These are phyloP conservation scores for Synergus umbraculus DNA, from an alignment of 2,888 invertebrate genomes.

Conservation along the genomic window DNA sequence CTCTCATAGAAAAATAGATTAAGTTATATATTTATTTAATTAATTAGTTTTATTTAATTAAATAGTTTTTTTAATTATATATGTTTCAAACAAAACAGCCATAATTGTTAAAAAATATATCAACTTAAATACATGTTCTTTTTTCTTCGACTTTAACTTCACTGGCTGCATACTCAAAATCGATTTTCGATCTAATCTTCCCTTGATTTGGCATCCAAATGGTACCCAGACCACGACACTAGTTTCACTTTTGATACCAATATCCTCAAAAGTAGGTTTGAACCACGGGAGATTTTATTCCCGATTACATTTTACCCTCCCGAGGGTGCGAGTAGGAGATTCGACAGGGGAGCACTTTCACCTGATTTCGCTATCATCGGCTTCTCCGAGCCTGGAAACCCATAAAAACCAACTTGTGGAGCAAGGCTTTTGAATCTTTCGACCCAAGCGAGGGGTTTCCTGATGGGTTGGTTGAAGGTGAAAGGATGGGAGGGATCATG, in stretches of 20 bases:
- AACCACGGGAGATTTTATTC: neutral
- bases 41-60: neutral
- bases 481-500: slow-evolving; percentile 57
- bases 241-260: slow-evolving; percentile 9
- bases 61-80: neutral
- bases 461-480: slow-evolving; percentile 38
- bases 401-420: slow-evolving; percentile 32
- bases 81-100: too few relatives aligned
- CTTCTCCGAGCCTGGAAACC: neutral
- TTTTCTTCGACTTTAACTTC: neutral
- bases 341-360: slow-evolving; percentile 24
- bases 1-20: slow-evolving; percentile 8
- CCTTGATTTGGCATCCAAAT: neutral
- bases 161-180: neutral
- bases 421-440: neutral
- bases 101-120: neutral
- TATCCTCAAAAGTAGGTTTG: slow-evolving; percentile 1
- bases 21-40: slow-evolving; percentile 8
- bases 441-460: slow-evolving; percentile 17
- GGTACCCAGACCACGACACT: neutral
- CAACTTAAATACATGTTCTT: neutral
- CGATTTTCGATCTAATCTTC: neutral
- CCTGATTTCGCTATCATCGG: slow-evolving; percentile 37
- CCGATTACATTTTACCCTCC: neutral
- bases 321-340: neutral